Evolutionary conservation across 2,888 invertebrate species (phyloP), one percentile per base, ranked within the genome.

Genomic region (Endomychus coccineus): DNA sequence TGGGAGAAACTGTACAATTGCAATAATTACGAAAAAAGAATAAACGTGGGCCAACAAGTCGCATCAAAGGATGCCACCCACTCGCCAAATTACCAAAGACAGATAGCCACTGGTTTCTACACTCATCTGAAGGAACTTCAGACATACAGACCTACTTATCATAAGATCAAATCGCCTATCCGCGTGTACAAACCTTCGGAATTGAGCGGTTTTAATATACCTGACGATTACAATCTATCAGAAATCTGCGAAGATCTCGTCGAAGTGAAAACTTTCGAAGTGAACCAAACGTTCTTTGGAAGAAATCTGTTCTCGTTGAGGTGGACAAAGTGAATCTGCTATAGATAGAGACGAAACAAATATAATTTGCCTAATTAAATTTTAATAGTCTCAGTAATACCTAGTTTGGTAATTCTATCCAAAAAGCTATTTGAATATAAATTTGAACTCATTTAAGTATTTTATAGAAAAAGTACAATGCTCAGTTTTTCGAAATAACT

Each of bases 151-250:
- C 52, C 50, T 2, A 36, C 32, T 6, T 35, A 46, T 5, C 45
- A 30, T 27, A 48, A 45, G 30, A 22, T 55, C 1, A 45, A 50
- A 42, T 52, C 54, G 1, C 43, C 38, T 14, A 29, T 54, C 6
- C 40, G 39, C 10, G 39, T 55, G 1, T 45, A 33, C 27, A 49
- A 49, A 35, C 46, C 55, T 4, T 37, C 35, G n/a, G 13, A 43
- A 4, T 7, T 13, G 3, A 48, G 41, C 13, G 21, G 48, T 1
- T 35, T 39, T 11, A 22, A 40, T 7, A 17, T 42, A 68, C 48
- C 75, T 31, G 75, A 78, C 17, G 80, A 82, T 54, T 83, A 84
- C 49, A 77, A 77, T 12, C 58, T 85, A 0, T 71, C 73, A 1
- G 70, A 73, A 57, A 58, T 71, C 14, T 77, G 78, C 0, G 70